Conservation (phyloP, 2,797 vertebrate genomes). For the Myotis vivesi region DNA sequence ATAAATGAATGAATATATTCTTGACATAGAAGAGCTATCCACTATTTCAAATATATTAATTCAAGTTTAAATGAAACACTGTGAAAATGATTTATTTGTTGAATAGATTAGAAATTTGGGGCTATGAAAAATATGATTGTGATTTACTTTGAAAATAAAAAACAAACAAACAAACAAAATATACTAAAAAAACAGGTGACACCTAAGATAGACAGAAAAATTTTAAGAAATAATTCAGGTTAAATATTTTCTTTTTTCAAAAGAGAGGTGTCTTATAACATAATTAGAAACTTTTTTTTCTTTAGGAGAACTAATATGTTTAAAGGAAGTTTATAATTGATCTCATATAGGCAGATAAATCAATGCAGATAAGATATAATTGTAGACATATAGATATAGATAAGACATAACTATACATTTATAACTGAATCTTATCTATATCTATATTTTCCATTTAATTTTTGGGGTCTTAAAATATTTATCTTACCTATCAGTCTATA, state of each 20-base stretch:
- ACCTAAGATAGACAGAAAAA: conserved; percentile 23
- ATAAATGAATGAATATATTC: conserved; percentile 63
- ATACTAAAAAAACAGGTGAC: conserved; percentile 5
- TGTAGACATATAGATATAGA: background rate
- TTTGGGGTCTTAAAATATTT: background rate
- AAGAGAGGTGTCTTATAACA: background rate
- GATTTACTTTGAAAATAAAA: conserved; percentile 59
- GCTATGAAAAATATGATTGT: background rate
- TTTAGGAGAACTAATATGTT: background rate
- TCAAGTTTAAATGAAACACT: conserved; percentile 60
- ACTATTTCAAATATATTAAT: conserved; percentile 60
- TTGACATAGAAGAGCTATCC: conserved; percentile 44
- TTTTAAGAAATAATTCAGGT: background rate
- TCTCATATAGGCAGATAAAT: background rate
- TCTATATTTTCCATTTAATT: background rate
- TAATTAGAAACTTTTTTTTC: background rate
- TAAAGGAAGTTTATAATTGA: background rate
- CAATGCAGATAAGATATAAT: background rate
- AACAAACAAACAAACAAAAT: background rate
- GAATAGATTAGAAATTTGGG: background rate
- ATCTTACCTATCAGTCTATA: background rate
- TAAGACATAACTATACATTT: background rate
- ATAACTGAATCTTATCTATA: background rate
- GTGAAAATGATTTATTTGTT: conserved; percentile 41
- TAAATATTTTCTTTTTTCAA: background rate